Base-by-base conservation (phyloP, 2,797 vertebrate genomes). In the Melanotaenia parkinsoni region DNA sequence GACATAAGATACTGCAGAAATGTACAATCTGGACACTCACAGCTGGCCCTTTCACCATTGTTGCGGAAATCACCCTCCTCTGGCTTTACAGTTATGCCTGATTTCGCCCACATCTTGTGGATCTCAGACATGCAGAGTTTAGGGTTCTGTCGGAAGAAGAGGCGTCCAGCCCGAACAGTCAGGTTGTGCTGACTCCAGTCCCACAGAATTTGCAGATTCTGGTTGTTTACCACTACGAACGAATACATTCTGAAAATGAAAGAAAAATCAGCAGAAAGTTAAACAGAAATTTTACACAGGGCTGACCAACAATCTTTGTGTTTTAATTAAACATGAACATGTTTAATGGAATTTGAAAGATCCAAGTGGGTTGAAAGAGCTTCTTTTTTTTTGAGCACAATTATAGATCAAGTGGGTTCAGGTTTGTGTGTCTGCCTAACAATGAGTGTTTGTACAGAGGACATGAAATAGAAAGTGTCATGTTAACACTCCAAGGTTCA, bases 161-260 rank as follows among this genome's bases (percentile, higher is more conserved):
- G 96, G 47, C 98, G 97, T 22, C 98, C 98, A 0, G 92, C 83
- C 38, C 88, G 93, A 89, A 99, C 95, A 1, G 97, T 98, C 89
- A 99, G 90, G 89, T 98, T 99, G 88, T 98, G 98, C 73, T 96
- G 96, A 83, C 86, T 95, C 97, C 98, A 99, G 93, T 99, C 96
- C 98, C 98, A 99, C 28, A 99, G 92, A 70, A 95, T 94, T 91
- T 99, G 97, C 70, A 99, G 89, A 88, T 99, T 95, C 90, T 98
- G 96, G 95, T 99, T 99, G 92, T 99, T 96, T 54, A 98, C 92
- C 57, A 96, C 97, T 0, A 96, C 97, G 93, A 99, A 99, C 0
- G 98, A 94, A 3, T 99, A 99, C 85, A 95, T 95, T 82, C 98
- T 99, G 80, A 50, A 0, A 43, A 43, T 5, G 16, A 18, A 43